Percentiles rank a stretch among this genome's conserved stretches.
Conservation (phyloP, 1,140 invertebrate species). For the Coptotermes formosanus region DNA sequence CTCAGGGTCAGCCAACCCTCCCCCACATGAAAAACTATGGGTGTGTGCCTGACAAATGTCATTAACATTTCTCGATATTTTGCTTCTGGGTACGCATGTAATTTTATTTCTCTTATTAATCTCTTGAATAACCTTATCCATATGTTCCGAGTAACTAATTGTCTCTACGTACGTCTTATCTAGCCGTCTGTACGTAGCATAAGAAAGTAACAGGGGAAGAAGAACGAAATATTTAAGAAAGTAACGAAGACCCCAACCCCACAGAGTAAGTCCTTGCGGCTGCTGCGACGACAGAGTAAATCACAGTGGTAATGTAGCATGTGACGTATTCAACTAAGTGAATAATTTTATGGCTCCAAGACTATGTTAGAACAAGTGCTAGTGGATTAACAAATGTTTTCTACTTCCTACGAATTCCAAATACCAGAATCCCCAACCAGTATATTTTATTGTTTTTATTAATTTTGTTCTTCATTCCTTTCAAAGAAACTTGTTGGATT, state of each 20-base stretch:
- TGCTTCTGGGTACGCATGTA: too few species aligned
- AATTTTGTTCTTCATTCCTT: not conserved
- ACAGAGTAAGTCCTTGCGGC: not conserved
- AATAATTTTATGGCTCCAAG: constrained; percentile 14
- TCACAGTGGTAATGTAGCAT: constrained; percentile 11
- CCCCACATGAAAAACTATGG: too few species aligned
- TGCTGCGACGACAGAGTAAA: not conserved
- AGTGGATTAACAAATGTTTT: not conserved
- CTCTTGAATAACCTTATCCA: too few species aligned
- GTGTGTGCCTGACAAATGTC: too few species aligned
- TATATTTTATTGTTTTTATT: not conserved
- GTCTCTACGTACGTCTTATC: not conserved
- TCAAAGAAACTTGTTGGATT: not conserved
- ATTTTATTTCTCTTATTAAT: too few species aligned
- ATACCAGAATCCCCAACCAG: not conserved
- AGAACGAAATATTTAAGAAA: not conserved
- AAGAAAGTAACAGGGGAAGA: not conserved
- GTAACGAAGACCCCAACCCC: constrained; percentile 2
- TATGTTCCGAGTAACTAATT: not conserved
- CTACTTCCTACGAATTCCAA: not conserved
- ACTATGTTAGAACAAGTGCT: constrained; percentile 11
- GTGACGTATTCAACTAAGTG: constrained; percentile 15
- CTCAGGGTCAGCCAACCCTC: too few species aligned
- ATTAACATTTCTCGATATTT: too few species aligned
- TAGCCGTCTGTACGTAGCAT: not conserved